Evolutionary conservation across 2,888 invertebrate genomes (phyloP).

Genomic region (Aspidiotus rigidus): DNA sequence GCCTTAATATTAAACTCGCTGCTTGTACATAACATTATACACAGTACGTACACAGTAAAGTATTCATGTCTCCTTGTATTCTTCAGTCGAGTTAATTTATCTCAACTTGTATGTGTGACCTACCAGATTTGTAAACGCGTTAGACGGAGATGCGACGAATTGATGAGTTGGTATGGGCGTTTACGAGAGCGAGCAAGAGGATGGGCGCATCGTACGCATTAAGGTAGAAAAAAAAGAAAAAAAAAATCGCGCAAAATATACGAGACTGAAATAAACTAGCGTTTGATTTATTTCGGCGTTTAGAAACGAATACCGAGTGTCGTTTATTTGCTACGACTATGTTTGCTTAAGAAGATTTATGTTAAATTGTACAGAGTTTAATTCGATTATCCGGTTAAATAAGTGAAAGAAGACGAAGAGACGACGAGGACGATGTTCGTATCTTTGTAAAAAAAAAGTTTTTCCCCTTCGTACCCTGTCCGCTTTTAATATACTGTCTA

Average conservation of each 20-base stretch:
- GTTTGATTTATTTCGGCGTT: constrained; percentile 2
- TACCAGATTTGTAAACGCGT: neutral
- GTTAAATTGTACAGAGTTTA: constrained; percentile 2
- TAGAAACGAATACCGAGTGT: neutral
- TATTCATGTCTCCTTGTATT: neutral
- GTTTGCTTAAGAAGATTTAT: constrained; percentile 1
- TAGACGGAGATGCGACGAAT: neutral
- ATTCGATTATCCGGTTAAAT: constrained; percentile 2
- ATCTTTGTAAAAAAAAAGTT: no score
- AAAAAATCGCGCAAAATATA: neutral
- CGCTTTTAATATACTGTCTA: no score
- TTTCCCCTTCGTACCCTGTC: no score
- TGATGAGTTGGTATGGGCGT: neutral
- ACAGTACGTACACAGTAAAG: no score
- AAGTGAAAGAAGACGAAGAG: neutral
- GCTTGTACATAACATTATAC: no score
- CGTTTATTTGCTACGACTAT: neutral
- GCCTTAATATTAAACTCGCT: no score
- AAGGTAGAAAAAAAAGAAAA: neutral
- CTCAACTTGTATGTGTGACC: neutral
- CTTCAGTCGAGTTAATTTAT: neutral
- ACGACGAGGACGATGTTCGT: no score
- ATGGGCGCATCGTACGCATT: no score
- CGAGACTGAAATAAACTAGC: constrained; percentile 4
- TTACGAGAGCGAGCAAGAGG: no score